Base-by-base conservation (phyloP, 2,888 invertebrate species). In the Belgica antarctica region DNA sequence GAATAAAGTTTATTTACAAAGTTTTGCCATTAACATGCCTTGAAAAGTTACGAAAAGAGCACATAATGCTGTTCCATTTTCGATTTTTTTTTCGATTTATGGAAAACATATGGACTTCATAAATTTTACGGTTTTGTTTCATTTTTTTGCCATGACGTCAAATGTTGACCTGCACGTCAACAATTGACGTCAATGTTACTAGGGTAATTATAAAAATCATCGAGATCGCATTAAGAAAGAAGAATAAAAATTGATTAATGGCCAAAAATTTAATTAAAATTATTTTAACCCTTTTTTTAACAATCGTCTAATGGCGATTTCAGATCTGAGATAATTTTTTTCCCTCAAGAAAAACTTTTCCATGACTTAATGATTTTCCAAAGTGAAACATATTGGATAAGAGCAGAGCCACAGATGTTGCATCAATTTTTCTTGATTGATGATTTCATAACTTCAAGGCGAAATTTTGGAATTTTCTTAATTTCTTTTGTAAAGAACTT, bases 311-410 rank as follows among this genome's bases (percentile, higher is more conserved):
- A 63, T 63, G 63, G 63, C 63, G 63, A 63, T 63, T 63, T 41
- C 41, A 41, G 46, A 41, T 63, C 17, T 5, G 46, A 63, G 41
- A 41, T 63, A 63, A 27, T 24, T 63, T 63, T 63, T 63, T 59
- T 59, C 27, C n/a, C 25, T 59, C 59, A 27, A 25, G 19, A 36
- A 12, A n/a, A 46, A 65, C n/a, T 36, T 22, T 27, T 46, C 41
- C 24, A 12, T 47, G 63, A 65, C 47, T 65, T 47, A 65, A 65
- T 65, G 65, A 65, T 65, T 65, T 65, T 65, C 27, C 65, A 47
- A 65, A 59, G 59, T 1, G 59, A 17, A 59, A 47, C 46, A 47
- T 47, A 65, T 65, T 65, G 65, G 25, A 27, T 59, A 17, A 27
- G 27, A 59, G 27, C n/a, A 17, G n/a, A 59, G 27, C 12, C 7